phyloP scores from a whole-genome alignment of 2,797 vertebrate genomes.

The Acrocephalus scirpaceus region DNA sequence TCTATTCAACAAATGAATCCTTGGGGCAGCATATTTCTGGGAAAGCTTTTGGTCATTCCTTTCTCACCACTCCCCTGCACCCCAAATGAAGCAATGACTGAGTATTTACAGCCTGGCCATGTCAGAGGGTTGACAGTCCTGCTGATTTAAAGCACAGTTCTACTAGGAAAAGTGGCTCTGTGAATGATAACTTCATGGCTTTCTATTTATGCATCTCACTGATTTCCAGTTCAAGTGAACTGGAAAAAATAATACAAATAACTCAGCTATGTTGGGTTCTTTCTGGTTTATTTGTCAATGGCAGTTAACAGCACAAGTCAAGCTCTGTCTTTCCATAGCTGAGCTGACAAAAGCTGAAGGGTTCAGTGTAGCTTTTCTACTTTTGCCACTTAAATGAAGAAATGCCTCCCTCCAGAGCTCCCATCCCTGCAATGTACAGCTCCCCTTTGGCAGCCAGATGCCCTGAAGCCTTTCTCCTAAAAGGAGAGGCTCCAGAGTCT shows the following conservation, averaged over 20 bases:
- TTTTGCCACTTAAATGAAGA: background rate
- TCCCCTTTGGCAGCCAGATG: background rate
- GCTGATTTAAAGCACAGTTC: constrained; percentile 19
- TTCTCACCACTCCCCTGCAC: constrained; percentile 15
- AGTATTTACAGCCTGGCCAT: background rate
- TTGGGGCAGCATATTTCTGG: background rate
- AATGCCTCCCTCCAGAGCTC: background rate
- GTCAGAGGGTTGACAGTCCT: background rate
- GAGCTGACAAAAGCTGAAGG: background rate
- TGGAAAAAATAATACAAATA: background rate
- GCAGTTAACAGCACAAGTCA: background rate
- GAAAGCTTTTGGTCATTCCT: constrained; percentile 36
- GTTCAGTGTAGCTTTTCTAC: background rate
- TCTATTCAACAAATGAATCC: constrained; percentile 9
- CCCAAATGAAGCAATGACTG: background rate
- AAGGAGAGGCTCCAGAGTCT: background rate
- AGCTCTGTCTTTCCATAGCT: background rate
- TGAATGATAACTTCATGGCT: background rate
- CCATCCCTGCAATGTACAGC: background rate
- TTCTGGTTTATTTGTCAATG: background rate
- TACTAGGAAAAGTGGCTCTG: background rate
- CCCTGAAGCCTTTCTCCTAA: background rate
- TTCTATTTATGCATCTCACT: background rate
- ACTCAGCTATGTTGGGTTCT: background rate
- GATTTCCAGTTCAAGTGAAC: background rate